Base-by-base conservation (phyloP, 2,888 invertebrate genomes). In the Alviniconcha strummeri region DNA sequence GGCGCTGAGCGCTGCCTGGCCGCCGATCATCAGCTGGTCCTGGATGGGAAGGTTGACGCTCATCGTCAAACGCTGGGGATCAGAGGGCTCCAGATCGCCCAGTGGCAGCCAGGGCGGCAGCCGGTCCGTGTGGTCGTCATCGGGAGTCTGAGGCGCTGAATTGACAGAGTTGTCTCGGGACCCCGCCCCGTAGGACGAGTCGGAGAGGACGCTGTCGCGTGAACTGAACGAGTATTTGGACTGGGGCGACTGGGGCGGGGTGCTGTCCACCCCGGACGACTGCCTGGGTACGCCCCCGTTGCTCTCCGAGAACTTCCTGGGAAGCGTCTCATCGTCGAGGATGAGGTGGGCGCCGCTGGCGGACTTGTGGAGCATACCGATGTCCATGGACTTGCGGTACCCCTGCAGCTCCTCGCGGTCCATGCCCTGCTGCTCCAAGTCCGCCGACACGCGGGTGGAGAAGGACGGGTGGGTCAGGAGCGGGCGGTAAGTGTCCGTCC, bases 311-410 rank as follows among this genome's bases (percentile, higher is more conserved):
- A 76, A 80, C 52, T 83, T 81, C 57, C 81, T 76, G 19, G 84
- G 85, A 80, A 82, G 79, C 80, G 84, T 83, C 36, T 88, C 88
- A 52, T 90, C 89, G 75, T 90, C 88, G 60, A 90, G 86, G 84
- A 88, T 91, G 80, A 92, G 86, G 86, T 90, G 90, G 80, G 89
- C 88, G 82, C 93, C 92, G 89, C 92, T 92, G 56, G 88, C 88
- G 13, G 92, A 92, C 84, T 92, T 92, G 15, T 88, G 84, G 19
- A 92, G 84, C 36, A 86, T 67, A 8, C 87, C 87, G 17, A 87
- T 85, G 78, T 87, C 88, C 5, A 55, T 15, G 8, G 52, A 11
- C 0, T n/a, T n/a, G 75, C 80, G 71, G 57, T 82, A 57, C 36
- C 72, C 57, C 17, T 72, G n/a, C n/a, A 84, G 80, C 19, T 82